These are phyloP conservation scores for Hormiphora californensis DNA, from an alignment of 37 sponge, comb jelly and placozoan species.

Conservation along the genomic window DNA sequence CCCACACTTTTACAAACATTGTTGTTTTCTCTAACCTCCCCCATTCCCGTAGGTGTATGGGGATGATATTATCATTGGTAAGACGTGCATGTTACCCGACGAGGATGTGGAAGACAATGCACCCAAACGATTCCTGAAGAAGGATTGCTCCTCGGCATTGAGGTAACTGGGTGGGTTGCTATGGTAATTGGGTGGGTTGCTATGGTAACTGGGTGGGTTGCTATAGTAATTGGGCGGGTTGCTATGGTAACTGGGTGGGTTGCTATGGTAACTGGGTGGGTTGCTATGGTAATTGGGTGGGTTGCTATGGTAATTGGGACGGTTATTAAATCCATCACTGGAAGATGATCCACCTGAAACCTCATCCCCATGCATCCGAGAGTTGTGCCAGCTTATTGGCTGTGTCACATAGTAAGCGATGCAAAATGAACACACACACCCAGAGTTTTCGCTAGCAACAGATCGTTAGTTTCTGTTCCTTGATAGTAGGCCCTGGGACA, in stretches of 20 bases:
- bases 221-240: too few species aligned
- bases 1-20: too few species aligned
- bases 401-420: constrained; percentile 52
- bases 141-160: constrained; percentile 91
- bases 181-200: too few species aligned
- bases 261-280: too few species aligned
- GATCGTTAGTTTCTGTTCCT: constrained; percentile 54
- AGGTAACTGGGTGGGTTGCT: too few species aligned
- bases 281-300: too few species aligned
- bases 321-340: too few species aligned
- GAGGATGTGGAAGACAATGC: constrained; percentile 78
- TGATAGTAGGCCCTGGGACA: constrained; percentile 55
- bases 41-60: constrained; percentile 70
- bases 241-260: too few species aligned
- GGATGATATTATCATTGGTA: constrained; percentile 94
- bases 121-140: constrained; percentile 77
- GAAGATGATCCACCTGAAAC: too few species aligned
- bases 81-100: constrained; percentile 90
- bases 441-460: constrained; percentile 43
- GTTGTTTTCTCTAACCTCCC: background rate
- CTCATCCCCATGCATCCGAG: constrained; percentile 54
- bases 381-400: constrained; percentile 15
- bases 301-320: too few species aligned
- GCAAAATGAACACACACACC: too few species aligned
- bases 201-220: too few species aligned